phyloP scores from a whole-genome alignment of 2,888 invertebrate genomes.

The Diachrysia chrysitis region DNA sequence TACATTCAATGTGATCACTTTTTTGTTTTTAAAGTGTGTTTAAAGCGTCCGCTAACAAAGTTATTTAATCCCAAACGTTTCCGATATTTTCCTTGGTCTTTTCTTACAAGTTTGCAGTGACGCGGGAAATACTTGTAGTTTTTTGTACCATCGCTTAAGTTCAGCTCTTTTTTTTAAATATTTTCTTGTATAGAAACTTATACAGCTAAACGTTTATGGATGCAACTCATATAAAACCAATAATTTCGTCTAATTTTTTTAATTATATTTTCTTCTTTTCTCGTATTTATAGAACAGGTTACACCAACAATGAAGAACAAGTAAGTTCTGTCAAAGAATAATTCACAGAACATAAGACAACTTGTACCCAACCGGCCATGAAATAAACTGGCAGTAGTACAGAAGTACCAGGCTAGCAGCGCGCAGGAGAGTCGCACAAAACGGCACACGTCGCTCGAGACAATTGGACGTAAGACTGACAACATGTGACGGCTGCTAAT shows the following conservation, averaged over 20 bases:
- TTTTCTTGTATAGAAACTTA: background rate
- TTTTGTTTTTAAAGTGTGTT: constrained; percentile 20
- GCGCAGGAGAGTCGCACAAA: constrained; percentile 21
- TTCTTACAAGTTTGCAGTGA: constrained; percentile 16
- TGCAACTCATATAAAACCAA: too few species aligned
- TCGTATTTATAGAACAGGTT: too few species aligned
- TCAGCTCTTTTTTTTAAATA: constrained; percentile 2
- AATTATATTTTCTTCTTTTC: too few species aligned
- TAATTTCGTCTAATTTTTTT: too few species aligned
- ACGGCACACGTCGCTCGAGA: constrained; percentile 26
- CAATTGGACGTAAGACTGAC: constrained; percentile 57
- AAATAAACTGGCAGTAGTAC: constrained; percentile 18
- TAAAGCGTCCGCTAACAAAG: constrained; percentile 15
- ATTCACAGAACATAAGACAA: background rate
- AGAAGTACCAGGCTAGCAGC: constrained; percentile 11
- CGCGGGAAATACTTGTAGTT: constrained; percentile 9
- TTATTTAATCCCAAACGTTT: constrained; percentile 24
- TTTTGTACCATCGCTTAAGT: constrained; percentile 5
- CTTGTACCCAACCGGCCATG: background rate
- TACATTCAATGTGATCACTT: constrained; percentile 54
- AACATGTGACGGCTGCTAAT: constrained; percentile 49
- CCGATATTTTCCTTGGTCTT: constrained; percentile 30
- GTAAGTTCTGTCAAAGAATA: background rate
- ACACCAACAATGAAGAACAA: too few species aligned
- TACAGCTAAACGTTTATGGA: background rate